Conservation (phyloP, 2,888 invertebrate genomes). For the Caenorhabditis sp. region DNA sequence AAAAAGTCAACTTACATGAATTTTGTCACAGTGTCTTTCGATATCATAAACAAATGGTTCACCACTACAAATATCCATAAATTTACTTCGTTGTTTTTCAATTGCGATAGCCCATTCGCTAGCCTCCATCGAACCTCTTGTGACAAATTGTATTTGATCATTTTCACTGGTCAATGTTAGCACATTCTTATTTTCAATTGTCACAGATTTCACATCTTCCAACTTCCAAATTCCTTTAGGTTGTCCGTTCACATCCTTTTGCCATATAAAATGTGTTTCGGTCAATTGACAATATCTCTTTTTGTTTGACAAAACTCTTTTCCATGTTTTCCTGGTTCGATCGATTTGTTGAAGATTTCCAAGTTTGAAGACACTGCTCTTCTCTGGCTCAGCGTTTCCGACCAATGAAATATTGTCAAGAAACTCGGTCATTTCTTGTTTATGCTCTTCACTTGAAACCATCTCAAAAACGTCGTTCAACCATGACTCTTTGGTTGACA, state of each 20-base stretch:
- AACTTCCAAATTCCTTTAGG: slow-evolving; percentile 50
- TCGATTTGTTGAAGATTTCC: slow-evolving; percentile 51
- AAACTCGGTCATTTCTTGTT: slow-evolving; percentile 59
- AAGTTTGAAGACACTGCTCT: slow-evolving; percentile 39
- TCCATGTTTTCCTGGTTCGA: slow-evolving; percentile 35
- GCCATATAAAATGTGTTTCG: slow-evolving; percentile 61
- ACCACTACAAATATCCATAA: slow-evolving; percentile 14
- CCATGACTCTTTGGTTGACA: slow-evolving; percentile 67
- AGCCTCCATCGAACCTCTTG: slow-evolving; percentile 56
- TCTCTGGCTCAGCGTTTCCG: slow-evolving; percentile 22
- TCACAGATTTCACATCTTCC: slow-evolving; percentile 51
- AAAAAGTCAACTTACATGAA: slow-evolving; percentile 30
- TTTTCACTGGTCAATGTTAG: slow-evolving; percentile 52
- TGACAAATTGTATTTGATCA: slow-evolving; percentile 61
- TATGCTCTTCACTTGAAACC: slow-evolving; percentile 60
- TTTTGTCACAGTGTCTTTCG: slow-evolving; percentile 45
- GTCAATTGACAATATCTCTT: slow-evolving; percentile 57
- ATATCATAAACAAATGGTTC: slow-evolving; percentile 31
- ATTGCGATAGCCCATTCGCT: slow-evolving; percentile 61
- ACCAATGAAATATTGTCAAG: slow-evolving; percentile 54
- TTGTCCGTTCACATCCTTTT: slow-evolving; percentile 47
- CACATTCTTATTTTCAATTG: slow-evolving; percentile 55
- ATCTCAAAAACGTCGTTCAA: slow-evolving; percentile 57
- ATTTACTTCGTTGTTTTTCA: slow-evolving; percentile 33
- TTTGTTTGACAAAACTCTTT: slow-evolving; percentile 58